A percentile compares a stretch with the other conserved stretches of the same genome.
phyloP scores from a whole-genome alignment of 2,888 invertebrate genomes.

The Apodemia zela region DNA sequence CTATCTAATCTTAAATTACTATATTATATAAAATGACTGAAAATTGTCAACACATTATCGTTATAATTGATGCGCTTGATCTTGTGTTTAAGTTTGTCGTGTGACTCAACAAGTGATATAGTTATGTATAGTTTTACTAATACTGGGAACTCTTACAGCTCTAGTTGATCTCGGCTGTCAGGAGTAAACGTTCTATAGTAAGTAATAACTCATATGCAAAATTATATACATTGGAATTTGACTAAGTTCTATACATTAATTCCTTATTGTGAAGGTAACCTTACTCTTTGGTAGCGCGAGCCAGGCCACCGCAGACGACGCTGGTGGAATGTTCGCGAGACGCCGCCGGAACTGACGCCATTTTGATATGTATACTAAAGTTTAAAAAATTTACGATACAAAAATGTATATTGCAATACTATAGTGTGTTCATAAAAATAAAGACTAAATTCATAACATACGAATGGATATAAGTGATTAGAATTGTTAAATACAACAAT shows the following conservation, averaged over 20 bases:
- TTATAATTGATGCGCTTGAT: conserved; percentile 6
- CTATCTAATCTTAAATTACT: conserved; percentile 2
- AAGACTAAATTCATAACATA: too few relatives aligned
- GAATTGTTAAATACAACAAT: too few relatives aligned
- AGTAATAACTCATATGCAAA: conserved; percentile 45
- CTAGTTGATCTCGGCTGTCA: background rate
- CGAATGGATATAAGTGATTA: too few relatives aligned
- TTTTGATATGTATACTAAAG: background rate
- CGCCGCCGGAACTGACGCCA: background rate
- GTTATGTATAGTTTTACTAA: background rate
- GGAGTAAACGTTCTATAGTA: background rate
- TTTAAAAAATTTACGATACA: background rate
- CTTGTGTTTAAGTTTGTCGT: background rate
- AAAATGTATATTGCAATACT: too few relatives aligned
- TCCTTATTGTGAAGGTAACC: conserved; percentile 74
- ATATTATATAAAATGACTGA: background rate
- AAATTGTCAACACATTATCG: background rate
- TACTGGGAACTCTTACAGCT: background rate
- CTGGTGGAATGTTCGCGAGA: conserved; percentile 45
- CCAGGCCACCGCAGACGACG: conserved; percentile 33
- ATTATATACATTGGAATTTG: conserved; percentile 64
- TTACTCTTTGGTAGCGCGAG: conserved; percentile 77
- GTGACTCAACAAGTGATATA: background rate
- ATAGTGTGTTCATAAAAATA: too few relatives aligned
- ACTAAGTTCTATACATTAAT: conserved; percentile 68